Evolutionary conservation across 2,888 invertebrate genomes (phyloP), one percentile per base, ranked within the genome.

Genomic region (Chaetogeoica ovagalla): DNA sequence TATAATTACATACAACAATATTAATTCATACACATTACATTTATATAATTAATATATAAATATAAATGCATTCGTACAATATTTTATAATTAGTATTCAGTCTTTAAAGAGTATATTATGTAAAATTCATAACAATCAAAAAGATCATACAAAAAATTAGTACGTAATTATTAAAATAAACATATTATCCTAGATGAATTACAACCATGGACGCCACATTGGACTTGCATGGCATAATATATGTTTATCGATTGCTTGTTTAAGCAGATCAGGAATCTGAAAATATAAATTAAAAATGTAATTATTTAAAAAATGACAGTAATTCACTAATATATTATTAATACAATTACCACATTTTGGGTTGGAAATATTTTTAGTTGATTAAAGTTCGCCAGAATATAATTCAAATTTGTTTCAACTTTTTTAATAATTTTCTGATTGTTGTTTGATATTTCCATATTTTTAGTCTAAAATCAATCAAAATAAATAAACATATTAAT

Each of bases 151-250:
- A 59, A 48, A 59, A 30, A 76, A 8, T 30, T 39, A 74, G 8
- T 13, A 13, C 1, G 19, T 21, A 37, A 63, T 37, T 37, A 39
- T 65, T 23, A 39, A 39, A 37, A 55, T 7, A 23, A 39, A 39
- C 11, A 13, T 13, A 15, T 13, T 48, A 13, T 48, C 48, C 6
- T 21, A 11, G 21, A 8, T 55, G 5, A 13, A 43, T 71, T 57
- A 79, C 8, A 79, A 71, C 79, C 79, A 79, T 17, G 71, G 63
- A 13, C 79, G 79, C 63, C 63, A 79, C 0, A 57, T 79, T 23
- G 79, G 71, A 57, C n/a, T 57, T 57, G 23, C 55, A 4, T 55
- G 23, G 6, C 21, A 30, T 30, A 79, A 11, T 37, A 39, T 2
- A 19, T 79, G 23, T 55, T 23, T 11, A n/a, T 21, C 2, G 1